Base-by-base conservation (phyloP, 2,888 invertebrate species). In the Cyaniris semiargus region DNA sequence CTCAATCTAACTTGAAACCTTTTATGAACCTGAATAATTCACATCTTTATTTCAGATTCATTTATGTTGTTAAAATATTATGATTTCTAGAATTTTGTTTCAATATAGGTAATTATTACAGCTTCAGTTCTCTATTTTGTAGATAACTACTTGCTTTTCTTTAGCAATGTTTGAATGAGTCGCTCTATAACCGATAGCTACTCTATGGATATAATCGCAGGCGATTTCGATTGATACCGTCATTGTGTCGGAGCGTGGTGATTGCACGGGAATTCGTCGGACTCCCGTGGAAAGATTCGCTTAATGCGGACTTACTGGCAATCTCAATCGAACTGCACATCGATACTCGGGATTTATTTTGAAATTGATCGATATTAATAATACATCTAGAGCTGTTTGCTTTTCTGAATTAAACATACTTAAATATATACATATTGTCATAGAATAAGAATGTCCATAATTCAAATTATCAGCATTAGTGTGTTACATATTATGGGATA, bases 141-240 rank as follows among this genome's bases (percentile, higher is more conserved):
- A n/a, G n/a, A n/a, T n/a, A n/a, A n/a, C n/a, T n/a, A n/a, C n/a
- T n/a, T n/a, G n/a, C n/a, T 13, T 56, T 8, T 75, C 34, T 58
- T 4, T 13, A 53, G 10, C 1, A 58, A 10, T 10, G 2, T n/a
- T 56, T 21, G 10, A 60, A 23, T 60, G 13, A 23, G 60, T 1
- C 4, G 13, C 13, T 58, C 53, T 31, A 10, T 27, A 48, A 18
- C 18, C 15, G 21, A 38, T 38, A 72, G 44, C 13, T 86, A 84
- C n/a, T 87, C 87, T 87, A 77, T 86, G 86, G 53, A 76, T 53
- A 81, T 84, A 84, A 86, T 86, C 80, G 80, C 81, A 76, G 83
- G 81, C 83, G 83, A 86, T 84, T 85, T 80, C 82, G 84, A 88
- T 87, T 87, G 88, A 87, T 88, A 84, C 84, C 84, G 84, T 86